Evolutionary conservation across 2,888 invertebrate species (phyloP).

Genomic region (Herminia tarsipennalis): DNA sequence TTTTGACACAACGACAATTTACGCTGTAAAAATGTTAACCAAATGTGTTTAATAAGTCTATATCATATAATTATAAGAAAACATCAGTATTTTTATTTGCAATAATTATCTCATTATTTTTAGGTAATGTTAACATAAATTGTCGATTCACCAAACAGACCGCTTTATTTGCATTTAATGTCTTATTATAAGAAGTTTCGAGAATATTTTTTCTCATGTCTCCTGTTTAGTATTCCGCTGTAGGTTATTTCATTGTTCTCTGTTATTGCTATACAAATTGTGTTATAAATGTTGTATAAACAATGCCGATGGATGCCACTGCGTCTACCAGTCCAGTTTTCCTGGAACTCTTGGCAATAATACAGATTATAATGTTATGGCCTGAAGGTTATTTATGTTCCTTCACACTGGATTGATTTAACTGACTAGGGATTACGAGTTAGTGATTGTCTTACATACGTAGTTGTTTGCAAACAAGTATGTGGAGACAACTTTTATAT

Average conservation of each 20-base stretch:
- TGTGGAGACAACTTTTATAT: too few species aligned
- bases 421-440: slow-evolving; percentile 14
- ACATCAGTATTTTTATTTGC: background rate
- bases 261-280: slow-evolving; percentile 25
- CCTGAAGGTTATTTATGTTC: slow-evolving; percentile 22
- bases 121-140: background rate
- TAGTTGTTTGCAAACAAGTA: too few species aligned
- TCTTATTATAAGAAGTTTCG: slow-evolving; percentile 12
- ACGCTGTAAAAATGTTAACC: too few species aligned
- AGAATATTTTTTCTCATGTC: slow-evolving; percentile 13
- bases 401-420: slow-evolving; percentile 6
- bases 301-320: slow-evolving; percentile 38
- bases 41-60: too few species aligned
- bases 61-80: too few species aligned
- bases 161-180: slow-evolving; percentile 11
- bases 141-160: background rate
- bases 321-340: slow-evolving; percentile 29
- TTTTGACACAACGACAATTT: too few species aligned
- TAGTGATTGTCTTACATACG: too few species aligned
- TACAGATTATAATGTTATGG: slow-evolving; percentile 24
- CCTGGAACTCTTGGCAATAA: slow-evolving; percentile 42
- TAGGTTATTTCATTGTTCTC: slow-evolving; percentile 36
- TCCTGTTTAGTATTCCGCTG: slow-evolving; percentile 35
- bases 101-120: background rate
- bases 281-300: slow-evolving; percentile 39